These are phyloP conservation scores for Apoderus coryli DNA, from an alignment of 2,888 invertebrate genomes.

Conservation along the genomic window DNA sequence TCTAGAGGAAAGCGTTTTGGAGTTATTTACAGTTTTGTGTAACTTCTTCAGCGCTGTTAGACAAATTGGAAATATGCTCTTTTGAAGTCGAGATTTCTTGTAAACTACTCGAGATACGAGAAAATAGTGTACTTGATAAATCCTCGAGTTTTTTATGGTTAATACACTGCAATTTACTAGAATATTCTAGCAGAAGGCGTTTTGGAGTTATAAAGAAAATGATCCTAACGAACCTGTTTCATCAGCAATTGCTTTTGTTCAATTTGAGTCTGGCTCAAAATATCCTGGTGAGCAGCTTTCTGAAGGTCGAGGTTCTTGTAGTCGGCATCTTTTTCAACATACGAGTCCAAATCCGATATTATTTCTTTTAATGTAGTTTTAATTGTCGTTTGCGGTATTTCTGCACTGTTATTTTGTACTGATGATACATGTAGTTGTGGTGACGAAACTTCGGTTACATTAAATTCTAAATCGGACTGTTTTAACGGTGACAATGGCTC, in stretches of 20 bases:
- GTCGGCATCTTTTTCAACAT: constrained; percentile 35
- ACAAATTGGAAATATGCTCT: too few relatives aligned
- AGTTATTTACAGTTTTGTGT: too few relatives aligned
- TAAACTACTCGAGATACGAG: too few relatives aligned
- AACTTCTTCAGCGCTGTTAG: too few relatives aligned
- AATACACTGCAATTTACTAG: too few relatives aligned
- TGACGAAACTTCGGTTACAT: constrained; percentile 13
- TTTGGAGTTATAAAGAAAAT: too few relatives aligned
- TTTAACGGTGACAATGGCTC: constrained; percentile 19
- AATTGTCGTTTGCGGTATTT: constrained; percentile 39
- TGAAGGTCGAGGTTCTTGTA: constrained; percentile 14
- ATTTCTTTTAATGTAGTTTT: constrained; percentile 43
- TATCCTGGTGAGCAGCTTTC: constrained; percentile 14
- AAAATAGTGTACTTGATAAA: too few relatives aligned
- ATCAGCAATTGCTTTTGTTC: constrained; percentile 8
- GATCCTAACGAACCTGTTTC: constrained; percentile 14
- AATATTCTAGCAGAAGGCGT: too few relatives aligned
- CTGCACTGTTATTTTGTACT: constrained; percentile 17
- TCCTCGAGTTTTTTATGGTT: too few relatives aligned
- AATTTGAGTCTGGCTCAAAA: too few relatives aligned
- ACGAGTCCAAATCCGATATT: constrained; percentile 44
- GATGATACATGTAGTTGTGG: constrained; percentile 10
- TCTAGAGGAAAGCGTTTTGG: too few relatives aligned
- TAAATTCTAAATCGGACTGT: constrained; percentile 13
- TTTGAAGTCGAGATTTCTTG: too few relatives aligned